Percentiles rank a stretch among this genome's conserved stretches.
phyloP scores from a whole-genome alignment of 92 coral and sea anemone species.

The Ricordea florida region DNA sequence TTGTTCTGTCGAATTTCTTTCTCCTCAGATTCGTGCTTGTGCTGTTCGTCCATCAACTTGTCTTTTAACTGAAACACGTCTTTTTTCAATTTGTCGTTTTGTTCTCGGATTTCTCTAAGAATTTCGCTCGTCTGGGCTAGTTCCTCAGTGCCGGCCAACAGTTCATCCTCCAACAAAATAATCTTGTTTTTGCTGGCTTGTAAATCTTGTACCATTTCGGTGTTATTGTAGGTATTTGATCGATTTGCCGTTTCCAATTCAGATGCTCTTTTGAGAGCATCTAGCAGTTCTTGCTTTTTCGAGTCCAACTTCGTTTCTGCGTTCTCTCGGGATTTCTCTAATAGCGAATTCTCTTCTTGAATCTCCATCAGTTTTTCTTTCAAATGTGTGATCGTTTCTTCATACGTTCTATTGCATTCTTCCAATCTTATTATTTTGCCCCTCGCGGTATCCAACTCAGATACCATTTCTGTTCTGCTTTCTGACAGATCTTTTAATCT shows the following conservation, averaged over 20 bases:
- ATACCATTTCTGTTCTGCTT: conserved; percentile 22
- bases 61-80: conserved; percentile 34
- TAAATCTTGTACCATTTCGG: conserved; percentile 22
- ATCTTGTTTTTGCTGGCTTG: conserved; percentile 40
- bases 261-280: conserved; percentile 35
- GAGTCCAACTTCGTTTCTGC: conserved; percentile 29
- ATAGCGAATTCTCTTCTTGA: conserved; percentile 16
- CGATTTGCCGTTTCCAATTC: conserved; percentile 27
- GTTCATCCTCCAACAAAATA: conserved; percentile 28
- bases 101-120: conserved; percentile 14
- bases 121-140: conserved; percentile 31
- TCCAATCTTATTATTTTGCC: conserved; percentile 1
- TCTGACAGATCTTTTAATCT: neutral
- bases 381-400: conserved; percentile 27
- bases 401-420: conserved; percentile 40
- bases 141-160: conserved; percentile 31
- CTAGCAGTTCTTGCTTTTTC: conserved; percentile 18
- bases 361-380: neutral
- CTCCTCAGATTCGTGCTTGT: conserved; percentile 3
- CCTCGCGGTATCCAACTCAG: conserved; percentile 10
- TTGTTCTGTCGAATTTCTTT: conserved; percentile 40
- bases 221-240: conserved; percentile 19
- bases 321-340: conserved; percentile 22
- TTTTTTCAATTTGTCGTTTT: conserved; percentile 24
- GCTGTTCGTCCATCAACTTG: conserved; percentile 25